A percentile compares a stretch with the other conserved stretches of the same genome.
Evolutionary conservation across 2,888 invertebrate genomes (phyloP).

Genomic region (Himalopsyche kuldschensis): DNA sequence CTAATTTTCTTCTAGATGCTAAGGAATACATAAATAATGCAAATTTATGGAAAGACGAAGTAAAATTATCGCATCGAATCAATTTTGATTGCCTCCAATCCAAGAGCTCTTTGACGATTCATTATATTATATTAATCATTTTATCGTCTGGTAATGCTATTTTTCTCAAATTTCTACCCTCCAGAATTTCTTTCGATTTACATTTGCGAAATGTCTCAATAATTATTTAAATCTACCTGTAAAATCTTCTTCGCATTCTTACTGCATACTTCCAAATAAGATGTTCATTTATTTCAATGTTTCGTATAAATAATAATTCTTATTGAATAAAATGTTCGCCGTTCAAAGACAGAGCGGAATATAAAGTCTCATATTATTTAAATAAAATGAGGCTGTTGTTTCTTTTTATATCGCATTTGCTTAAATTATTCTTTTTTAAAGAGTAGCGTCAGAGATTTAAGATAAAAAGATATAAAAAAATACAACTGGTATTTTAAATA

Average conservation of each 20-base stretch:
- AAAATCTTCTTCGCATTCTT: background rate
- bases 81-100: background rate
- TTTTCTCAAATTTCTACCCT: background rate
- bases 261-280: background rate
- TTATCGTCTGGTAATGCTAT: background rate
- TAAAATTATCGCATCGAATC: background rate
- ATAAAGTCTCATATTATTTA: background rate
- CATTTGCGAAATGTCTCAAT: background rate
- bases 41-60: slow-evolving; percentile 1
- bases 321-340: background rate
- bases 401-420: too few species aligned
- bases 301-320: background rate
- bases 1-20: background rate
- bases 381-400: background rate
- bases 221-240: background rate
- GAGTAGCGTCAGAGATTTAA: too few species aligned
- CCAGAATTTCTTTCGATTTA: background rate
- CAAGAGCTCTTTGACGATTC: background rate
- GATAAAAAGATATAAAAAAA: too few species aligned
- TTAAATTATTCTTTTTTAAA: too few species aligned
- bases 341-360: background rate
- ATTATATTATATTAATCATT: background rate
- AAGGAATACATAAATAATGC: slow-evolving; percentile 30
- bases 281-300: background rate
- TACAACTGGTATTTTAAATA: too few species aligned